Conservation (phyloP, 2,113 vertebrate genomes). For the Cochlearius cochlearius region DNA sequence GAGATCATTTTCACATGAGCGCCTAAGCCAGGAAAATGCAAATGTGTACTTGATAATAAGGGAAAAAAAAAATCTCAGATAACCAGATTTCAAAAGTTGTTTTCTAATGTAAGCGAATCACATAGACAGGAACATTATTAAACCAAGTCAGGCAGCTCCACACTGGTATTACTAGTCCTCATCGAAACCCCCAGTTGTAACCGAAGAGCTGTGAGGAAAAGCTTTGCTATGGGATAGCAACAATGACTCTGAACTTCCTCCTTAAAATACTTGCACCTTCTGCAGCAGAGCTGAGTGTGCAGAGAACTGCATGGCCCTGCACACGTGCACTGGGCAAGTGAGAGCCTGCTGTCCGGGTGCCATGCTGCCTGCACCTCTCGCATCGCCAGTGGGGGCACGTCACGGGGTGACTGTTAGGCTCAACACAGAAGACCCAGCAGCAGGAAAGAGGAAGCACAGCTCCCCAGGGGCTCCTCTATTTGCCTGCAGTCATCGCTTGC, state of each 20-base stretch:
- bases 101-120: background rate
- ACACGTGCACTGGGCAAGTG: accelerated
- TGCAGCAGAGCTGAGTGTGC: background rate
- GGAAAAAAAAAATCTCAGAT: background rate
- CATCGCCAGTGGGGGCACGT: too few species aligned
- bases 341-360: background rate
- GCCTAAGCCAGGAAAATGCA: background rate
- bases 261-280: accelerated
- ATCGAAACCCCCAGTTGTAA: accelerated
- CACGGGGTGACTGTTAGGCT: too few species aligned
- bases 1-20: background rate
- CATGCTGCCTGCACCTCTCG: accelerated
- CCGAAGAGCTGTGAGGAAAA: background rate
- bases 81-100: background rate
- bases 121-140: background rate
- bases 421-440: background rate
- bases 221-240: accelerated
- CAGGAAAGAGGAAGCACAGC: background rate
- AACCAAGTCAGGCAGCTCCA: background rate
- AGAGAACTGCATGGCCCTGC: too few species aligned
- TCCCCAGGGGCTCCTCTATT: background rate
- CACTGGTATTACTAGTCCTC: background rate
- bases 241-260: background rate
- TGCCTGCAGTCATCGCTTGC: background rate
- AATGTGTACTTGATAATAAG: background rate